Evolutionary conservation across 1,140 invertebrate genomes (phyloP).

Genomic region (Zaprionus vittiger): DNA sequence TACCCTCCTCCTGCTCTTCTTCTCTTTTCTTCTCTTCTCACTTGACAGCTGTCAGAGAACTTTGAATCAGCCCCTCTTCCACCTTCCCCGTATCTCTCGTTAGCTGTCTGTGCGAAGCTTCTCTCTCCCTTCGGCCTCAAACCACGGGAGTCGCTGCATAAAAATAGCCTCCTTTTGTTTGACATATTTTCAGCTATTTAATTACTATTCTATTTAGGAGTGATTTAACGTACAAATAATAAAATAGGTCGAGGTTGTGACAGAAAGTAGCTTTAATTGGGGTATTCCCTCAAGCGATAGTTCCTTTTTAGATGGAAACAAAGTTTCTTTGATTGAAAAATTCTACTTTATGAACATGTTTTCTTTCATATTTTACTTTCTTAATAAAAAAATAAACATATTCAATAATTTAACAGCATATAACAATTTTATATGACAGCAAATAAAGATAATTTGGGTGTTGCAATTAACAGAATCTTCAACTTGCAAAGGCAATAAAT

Average conservation of each 20-base stretch:
- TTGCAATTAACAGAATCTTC: not conserved
- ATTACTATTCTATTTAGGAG: not conserved
- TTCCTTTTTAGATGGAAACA: too few relatives aligned
- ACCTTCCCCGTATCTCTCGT: not conserved
- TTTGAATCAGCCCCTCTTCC: not conserved
- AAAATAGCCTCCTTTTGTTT: not conserved
- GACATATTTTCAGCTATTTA: not conserved
- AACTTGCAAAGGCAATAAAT: not conserved
- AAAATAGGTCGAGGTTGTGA: too few relatives aligned
- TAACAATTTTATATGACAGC: not conserved
- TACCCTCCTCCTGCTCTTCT: not conserved
- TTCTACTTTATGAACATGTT: not conserved
- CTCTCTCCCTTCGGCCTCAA: not conserved
- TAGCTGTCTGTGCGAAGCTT: not conserved
- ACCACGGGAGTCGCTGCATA: not conserved
- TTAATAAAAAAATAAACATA: not conserved
- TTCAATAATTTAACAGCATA: not conserved
- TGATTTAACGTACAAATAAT: too few relatives aligned
- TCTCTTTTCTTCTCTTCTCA: not conserved
- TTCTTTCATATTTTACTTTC: not conserved
- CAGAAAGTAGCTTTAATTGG: too few relatives aligned
- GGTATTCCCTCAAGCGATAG: too few relatives aligned
- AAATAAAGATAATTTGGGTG: not conserved
- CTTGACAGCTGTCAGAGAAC: slow-evolving; percentile 4
- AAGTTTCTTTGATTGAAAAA: too few relatives aligned